Percentiles rank a stretch among this genome's conserved stretches.
Evolutionary conservation across 2,888 invertebrate genomes (phyloP).

Genomic region (Limnephilus rhombicus): DNA sequence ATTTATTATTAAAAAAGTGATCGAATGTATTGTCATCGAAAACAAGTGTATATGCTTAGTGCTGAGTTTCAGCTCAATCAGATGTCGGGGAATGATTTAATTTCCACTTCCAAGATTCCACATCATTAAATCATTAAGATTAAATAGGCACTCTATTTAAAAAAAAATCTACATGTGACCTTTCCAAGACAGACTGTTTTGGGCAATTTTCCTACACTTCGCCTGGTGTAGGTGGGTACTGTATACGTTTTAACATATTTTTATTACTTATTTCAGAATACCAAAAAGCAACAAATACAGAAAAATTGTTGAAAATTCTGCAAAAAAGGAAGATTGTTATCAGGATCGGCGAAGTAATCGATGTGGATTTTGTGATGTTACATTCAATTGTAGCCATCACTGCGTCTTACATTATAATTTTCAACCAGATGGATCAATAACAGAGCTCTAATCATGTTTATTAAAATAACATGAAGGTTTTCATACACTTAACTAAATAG

Average conservation of each 20-base stretch:
- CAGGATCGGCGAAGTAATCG: background rate
- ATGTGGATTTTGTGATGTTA: background rate
- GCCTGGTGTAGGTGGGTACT: too few species aligned
- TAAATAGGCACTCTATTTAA: too few species aligned
- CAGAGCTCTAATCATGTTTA: background rate
- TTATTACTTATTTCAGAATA: background rate
- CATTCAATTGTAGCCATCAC: constrained; percentile 6
- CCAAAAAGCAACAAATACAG: background rate
- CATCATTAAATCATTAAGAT: too few species aligned
- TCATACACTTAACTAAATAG: background rate
- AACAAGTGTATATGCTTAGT: too few species aligned
- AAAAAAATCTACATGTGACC: too few species aligned
- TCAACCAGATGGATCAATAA: background rate
- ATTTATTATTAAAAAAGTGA: too few species aligned
- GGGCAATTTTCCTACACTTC: too few species aligned
- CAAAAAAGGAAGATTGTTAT: background rate
- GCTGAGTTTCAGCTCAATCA: too few species aligned
- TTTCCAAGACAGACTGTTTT: too few species aligned
- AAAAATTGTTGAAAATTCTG: background rate
- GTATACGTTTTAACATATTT: background rate
- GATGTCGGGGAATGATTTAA: too few species aligned
- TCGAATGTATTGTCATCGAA: too few species aligned
- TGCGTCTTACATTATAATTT: background rate
- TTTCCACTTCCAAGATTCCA: too few species aligned
- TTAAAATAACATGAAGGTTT: background rate